These are phyloP conservation scores for Lasioglossum figueresi DNA, from an alignment of 2,888 invertebrate genomes.

Conservation along the genomic window DNA sequence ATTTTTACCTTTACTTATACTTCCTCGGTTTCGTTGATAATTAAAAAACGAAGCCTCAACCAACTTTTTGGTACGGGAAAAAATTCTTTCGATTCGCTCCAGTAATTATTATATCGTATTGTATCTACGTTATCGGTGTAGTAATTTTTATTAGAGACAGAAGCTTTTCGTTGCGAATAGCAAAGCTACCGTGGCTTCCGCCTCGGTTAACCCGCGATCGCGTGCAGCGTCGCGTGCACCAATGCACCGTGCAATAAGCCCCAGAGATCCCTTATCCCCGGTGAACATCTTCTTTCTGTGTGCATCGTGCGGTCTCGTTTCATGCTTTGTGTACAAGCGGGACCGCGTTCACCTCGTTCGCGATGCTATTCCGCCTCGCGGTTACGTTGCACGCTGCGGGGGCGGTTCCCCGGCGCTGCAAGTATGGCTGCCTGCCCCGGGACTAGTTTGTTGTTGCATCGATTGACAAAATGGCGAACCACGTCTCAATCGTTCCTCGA, in stretches of 20 bases:
- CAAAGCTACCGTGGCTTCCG: background rate
- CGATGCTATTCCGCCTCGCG: constrained; percentile 1
- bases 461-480: background rate
- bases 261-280: constrained; percentile 49
- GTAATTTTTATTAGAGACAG: background rate
- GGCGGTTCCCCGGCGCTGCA: background rate
- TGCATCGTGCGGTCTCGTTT: constrained; percentile 31
- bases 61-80: too few species aligned
- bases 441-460: background rate
- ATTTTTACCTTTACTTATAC: too few species aligned
- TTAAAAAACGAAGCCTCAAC: too few species aligned
- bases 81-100: too few species aligned
- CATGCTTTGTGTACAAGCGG: background rate
- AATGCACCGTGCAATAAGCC: constrained; percentile 31
- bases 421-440: constrained; percentile 5
- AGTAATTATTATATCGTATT: too few species aligned
- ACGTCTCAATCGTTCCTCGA: background rate
- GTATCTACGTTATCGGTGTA: too few species aligned
- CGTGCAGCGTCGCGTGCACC: constrained; percentile 62
- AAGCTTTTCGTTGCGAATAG: background rate
- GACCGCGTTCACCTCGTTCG: background rate
- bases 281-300: constrained; percentile 59
- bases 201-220: constrained; percentile 34
- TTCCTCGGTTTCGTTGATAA: too few species aligned
- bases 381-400: background rate